phyloP scores from a whole-genome alignment of 1,140 invertebrate genomes.

The Gryllus bimaculatus region DNA sequence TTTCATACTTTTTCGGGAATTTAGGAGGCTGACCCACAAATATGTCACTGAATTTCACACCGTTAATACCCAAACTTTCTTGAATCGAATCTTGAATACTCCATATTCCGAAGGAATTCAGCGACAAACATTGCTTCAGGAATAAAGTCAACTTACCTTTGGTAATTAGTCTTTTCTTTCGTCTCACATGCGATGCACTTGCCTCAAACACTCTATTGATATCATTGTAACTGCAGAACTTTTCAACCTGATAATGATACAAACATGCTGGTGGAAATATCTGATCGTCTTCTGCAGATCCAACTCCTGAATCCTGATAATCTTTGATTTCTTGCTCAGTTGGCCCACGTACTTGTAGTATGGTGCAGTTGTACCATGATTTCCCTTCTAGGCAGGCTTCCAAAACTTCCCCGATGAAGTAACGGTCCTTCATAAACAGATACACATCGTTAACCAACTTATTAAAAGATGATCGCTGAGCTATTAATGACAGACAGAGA shows the following conservation, averaged over 20 bases:
- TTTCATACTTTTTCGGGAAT: neutral
- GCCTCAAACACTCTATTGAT: neutral
- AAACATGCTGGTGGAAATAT: neutral
- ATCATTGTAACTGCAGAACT: slow-evolving; percentile 1
- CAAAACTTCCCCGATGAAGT: neutral
- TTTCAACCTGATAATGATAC: neutral
- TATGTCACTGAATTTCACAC: neutral
- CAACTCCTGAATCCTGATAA: neutral
- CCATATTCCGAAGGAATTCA: neutral
- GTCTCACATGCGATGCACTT: neutral
- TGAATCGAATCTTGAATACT: neutral
- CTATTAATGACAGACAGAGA: neutral
- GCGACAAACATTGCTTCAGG: neutral
- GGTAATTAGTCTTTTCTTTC: neutral
- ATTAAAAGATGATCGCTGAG: neutral
- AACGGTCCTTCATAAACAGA: slow-evolving; percentile 4
- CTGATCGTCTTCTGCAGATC: neutral
- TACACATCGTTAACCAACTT: neutral
- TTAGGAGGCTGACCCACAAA: neutral
- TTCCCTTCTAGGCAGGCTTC: neutral
- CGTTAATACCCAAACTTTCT: neutral
- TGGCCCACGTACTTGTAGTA: neutral
- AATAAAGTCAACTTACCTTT: neutral
- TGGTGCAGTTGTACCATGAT: neutral
- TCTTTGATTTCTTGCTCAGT: neutral